Base-by-base conservation (phyloP, 2,797 vertebrate species). In the Trachurus trachurus region DNA sequence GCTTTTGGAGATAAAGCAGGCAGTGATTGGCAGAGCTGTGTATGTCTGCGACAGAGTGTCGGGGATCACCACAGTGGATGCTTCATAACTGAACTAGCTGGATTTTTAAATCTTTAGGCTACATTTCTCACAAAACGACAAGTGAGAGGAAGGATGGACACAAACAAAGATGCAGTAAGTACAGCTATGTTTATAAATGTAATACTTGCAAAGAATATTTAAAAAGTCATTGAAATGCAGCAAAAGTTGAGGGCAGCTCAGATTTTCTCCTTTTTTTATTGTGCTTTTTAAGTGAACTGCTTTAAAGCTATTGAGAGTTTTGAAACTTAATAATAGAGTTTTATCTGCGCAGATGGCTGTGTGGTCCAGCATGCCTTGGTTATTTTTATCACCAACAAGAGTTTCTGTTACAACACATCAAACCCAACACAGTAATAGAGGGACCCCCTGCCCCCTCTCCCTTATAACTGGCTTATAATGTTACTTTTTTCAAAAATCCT, bases 1-100 rank as follows among this genome's bases (percentile, higher is more conserved):
- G 76, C 87, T 76, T 82, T 76, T 71, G 75, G 79, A 81, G 90
- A 92, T 92, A 92, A 90, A 90, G 76, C 65, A 78, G 81, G 53
- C 83, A 72, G 88, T 76, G 79, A 88, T 9, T 88, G 82, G 67
- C 83, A 81, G 63, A 77, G 74, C 59, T 69, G 66, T 70, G 53
- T 37, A 34, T 68, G 50, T 86, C 65, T 77, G 52, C 52, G 57
- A 66, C 50, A 60, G 52, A 80, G 54, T 34, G 69, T 57, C 21
- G 15, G 29, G 22, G n/a, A 66, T 84, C 69, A 52, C 39, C n/a
- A 19, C 57, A 70, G 58, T 42, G 9, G 17, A 19, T 65, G 26
- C 54, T 56, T 69, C 57, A 76, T 10, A 29, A 42, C 52, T 21
- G 42, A 74, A 44, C 13, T 4, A 45, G 19, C 26, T 80, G 59